Evolutionary conservation across 1,140 invertebrate species (phyloP), one percentile per base, ranked within the genome.

Genomic region (Catajapyx aquilonaris): DNA sequence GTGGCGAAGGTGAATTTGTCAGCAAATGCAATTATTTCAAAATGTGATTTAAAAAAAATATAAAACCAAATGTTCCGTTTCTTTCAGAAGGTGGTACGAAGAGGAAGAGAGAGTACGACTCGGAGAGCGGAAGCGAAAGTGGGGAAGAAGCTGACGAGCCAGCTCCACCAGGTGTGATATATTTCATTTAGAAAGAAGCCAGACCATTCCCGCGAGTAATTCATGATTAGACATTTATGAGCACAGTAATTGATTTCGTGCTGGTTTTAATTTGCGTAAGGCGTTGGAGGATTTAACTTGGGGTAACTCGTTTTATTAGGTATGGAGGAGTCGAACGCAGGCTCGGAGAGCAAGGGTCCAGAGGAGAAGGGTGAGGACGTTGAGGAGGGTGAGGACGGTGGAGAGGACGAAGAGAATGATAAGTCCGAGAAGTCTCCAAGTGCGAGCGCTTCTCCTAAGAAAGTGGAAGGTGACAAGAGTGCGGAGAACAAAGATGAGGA

Each of bases 71-170:
- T n/a, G n/a, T n/a, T n/a, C n/a, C n/a, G n/a, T n/a, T n/a, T n/a
- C n/a, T n/a, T n/a, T n/a, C n/a, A n/a, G n/a, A n/a, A n/a, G n/a
- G n/a, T n/a, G n/a, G n/a, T n/a, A n/a, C n/a, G 19, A 53, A 51
- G 43, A 50, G 50, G 39, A 55, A 56, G 35, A 40, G 48, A 20
- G 48, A 53, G 16, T 39, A 54, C 1, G 50, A 55, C 25, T 57
- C 54, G 41, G 54, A 56, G 9, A 54, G 52, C 31, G 51, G 46
- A 2, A 40, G 42, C 23, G 41, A 43, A 17, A 16, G 13, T 11
- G 19, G 23, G 15, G 30, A 31, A 5, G 30, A 51, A 43, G 46
- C 50, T 16, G 49, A 53, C 42, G 52, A 55, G 41, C 50, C 53
- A 1, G 45, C 47, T 10, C 50, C 54, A 9, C 49, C 52, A 15